Percentiles rank a stretch among this genome's conserved stretches.
phyloP scores from a whole-genome alignment of 2,797 vertebrate species.

The Heliangelus exortis region DNA sequence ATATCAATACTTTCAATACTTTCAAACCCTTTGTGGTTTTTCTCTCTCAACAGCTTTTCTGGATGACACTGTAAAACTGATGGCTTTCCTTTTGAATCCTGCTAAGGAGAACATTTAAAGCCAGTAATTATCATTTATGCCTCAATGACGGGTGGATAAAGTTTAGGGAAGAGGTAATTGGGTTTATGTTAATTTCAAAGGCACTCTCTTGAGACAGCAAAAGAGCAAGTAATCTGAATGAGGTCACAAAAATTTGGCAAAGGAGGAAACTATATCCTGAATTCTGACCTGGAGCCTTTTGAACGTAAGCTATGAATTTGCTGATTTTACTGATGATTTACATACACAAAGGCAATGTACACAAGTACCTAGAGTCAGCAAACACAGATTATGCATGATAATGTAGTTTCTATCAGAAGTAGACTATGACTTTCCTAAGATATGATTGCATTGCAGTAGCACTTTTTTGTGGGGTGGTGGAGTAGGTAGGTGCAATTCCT shows the following conservation, averaged over 20 bases:
- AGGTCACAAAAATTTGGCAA: background rate
- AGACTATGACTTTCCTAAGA: background rate
- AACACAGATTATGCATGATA: background rate
- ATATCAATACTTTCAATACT: background rate
- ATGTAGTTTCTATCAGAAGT: background rate
- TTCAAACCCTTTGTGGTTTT: background rate
- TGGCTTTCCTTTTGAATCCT: background rate
- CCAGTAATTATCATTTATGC: background rate
- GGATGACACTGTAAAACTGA: background rate
- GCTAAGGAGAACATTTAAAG: background rate
- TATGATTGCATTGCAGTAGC: background rate
- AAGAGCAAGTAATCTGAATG: background rate
- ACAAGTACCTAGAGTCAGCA: fast-evolving
- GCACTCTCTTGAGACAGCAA: background rate
- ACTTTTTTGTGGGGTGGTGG: fast-evolving
- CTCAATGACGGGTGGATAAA: background rate
- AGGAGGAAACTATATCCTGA: background rate
- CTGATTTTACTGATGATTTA: background rate
- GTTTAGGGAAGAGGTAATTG: background rate
- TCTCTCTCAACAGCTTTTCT: background rate
- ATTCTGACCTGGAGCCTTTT: background rate
- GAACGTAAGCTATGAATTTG: background rate
- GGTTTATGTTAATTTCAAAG: background rate
- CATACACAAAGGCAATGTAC: background rate
- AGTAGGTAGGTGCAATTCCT: background rate